Conservation (phyloP, 2,888 invertebrate species). For the Byasa hedistus region DNA sequence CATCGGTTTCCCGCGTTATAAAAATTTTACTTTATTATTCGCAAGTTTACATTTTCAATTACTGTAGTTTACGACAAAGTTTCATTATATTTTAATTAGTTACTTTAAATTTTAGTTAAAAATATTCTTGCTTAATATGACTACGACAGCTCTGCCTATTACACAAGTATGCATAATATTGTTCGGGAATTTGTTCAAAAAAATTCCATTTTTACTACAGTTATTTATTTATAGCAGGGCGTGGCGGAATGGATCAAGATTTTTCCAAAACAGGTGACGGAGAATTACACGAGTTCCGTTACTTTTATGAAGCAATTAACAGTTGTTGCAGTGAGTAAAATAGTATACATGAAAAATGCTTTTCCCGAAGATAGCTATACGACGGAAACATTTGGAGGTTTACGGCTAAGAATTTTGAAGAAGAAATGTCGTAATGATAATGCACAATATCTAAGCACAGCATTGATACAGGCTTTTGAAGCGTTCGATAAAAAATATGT, state of each 20-base stretch:
- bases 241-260: constrained; percentile 57
- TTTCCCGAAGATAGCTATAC: constrained; percentile 58
- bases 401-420: constrained; percentile 55
- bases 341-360: constrained; percentile 57
- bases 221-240: constrained; percentile 41
- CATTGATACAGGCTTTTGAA: constrained; percentile 60
- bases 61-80: not conserved
- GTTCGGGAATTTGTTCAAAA: not conserved
- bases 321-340: constrained; percentile 57
- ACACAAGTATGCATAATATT: constrained; percentile 39
- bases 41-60: not conserved
- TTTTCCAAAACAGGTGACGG: constrained; percentile 57
- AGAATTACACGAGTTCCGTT: constrained; percentile 62
- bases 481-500: constrained; percentile 72
- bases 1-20: not conserved
- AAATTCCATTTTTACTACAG: constrained; percentile 1
- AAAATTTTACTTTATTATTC: not conserved
- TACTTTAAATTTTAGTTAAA: not conserved
- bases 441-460: constrained; percentile 60
- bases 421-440: constrained; percentile 56
- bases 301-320: constrained; percentile 69
- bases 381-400: constrained; percentile 51
- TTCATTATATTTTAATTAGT: too few species aligned
- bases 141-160: constrained; percentile 42
- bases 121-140: constrained; percentile 37